Conservation (phyloP, 1,140 invertebrate genomes). For the Argopecten irradians region DNA sequence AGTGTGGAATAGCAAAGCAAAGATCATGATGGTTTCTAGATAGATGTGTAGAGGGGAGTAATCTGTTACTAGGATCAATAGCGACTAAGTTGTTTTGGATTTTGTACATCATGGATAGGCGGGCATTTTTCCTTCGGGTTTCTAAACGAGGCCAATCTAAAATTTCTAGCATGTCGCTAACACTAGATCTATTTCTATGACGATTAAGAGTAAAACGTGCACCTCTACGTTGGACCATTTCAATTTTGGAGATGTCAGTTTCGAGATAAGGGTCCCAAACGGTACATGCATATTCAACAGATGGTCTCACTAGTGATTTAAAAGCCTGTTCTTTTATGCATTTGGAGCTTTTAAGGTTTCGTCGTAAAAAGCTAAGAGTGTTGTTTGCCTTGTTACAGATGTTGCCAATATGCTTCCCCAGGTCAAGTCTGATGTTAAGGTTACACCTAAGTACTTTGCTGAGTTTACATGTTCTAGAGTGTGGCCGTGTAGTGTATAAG, state of each 20-base stretch:
- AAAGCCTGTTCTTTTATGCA: constrained; percentile 36
- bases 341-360: constrained; percentile 22
- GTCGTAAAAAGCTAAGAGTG: constrained; percentile 24
- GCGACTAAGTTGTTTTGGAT: too few relatives aligned
- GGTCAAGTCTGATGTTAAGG: constrained; percentile 30
- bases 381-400: constrained; percentile 38
- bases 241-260: constrained; percentile 25
- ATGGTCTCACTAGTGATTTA: constrained; percentile 34
- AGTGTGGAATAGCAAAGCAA: too few relatives aligned
- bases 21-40: too few relatives aligned
- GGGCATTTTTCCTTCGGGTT: constrained; percentile 21
- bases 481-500: constrained; percentile 29
- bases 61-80: too few relatives aligned
- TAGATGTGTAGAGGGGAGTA: too few relatives aligned
- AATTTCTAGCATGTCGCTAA: constrained; percentile 47
- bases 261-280: constrained; percentile 43
- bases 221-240: constrained; percentile 47
- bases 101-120: constrained; percentile 40
- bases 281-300: constrained; percentile 41
- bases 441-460: constrained; percentile 44
- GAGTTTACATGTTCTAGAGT: constrained; percentile 27
- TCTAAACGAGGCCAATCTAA: constrained; percentile 37
- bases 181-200: constrained; percentile 40
- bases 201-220: constrained; percentile 43
- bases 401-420: background rate